Evolutionary conservation across 2,113 vertebrate species (phyloP).

Genomic region (Plecotus auritus): DNA sequence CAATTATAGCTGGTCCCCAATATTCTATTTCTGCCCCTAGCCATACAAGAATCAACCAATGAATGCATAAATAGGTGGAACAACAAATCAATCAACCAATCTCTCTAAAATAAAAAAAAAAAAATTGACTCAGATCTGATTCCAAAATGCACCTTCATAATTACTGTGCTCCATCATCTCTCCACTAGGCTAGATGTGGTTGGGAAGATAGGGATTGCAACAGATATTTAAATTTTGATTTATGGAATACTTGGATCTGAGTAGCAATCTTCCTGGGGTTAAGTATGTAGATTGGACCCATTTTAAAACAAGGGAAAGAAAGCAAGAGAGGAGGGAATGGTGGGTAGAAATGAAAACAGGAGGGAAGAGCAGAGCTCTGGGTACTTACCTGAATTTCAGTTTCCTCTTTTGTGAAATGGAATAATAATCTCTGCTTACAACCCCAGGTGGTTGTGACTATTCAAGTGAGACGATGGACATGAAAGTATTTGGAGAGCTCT

Average conservation of each 20-base stretch:
- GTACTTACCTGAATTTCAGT: background rate
- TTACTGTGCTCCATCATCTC: background rate
- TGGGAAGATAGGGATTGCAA: background rate
- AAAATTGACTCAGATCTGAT: background rate
- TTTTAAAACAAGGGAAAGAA: background rate
- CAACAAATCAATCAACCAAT: background rate
- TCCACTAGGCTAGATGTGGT: background rate
- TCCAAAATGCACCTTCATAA: background rate
- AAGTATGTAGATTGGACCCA: background rate
- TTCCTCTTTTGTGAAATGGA: slow-evolving; percentile 10
- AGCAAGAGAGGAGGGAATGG: background rate
- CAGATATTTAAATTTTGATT: background rate
- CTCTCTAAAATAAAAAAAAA: background rate
- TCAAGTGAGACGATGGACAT: background rate
- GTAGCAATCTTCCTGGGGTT: background rate
- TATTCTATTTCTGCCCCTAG: too few relatives aligned
- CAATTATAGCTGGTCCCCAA: too few relatives aligned
- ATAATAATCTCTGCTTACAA: background rate
- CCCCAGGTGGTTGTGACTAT: background rate
- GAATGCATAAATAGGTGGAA: background rate
- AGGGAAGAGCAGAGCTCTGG: background rate
- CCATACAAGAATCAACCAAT: background rate
- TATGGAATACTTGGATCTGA: background rate
- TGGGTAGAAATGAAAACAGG: background rate
- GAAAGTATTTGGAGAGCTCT: background rate